Percentiles rank a stretch among this genome's conserved stretches.
phyloP scores from a whole-genome alignment of 2,113 vertebrate genomes.

The Artemisiospiza belli region DNA sequence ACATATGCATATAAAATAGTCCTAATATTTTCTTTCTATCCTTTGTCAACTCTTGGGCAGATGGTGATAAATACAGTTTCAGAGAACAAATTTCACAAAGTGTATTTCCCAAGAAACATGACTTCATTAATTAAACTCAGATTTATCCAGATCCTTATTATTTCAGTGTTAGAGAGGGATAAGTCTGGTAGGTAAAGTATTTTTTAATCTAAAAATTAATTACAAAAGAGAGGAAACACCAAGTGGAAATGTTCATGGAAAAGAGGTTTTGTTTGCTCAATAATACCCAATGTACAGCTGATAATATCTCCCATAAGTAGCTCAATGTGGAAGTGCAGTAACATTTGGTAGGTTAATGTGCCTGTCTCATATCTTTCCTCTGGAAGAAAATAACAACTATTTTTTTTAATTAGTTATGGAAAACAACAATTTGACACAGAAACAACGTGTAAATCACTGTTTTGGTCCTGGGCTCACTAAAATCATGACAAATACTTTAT shows the following conservation, averaged over 20 bases:
- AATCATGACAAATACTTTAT: not conserved
- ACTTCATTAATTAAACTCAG: not conserved
- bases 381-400: not conserved
- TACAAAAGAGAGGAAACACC: not conserved
- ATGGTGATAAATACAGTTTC: not conserved
- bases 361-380: not conserved
- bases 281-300: not conserved
- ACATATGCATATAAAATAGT: not conserved
- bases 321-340: not conserved
- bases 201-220: slow-evolving; percentile 1
- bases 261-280: not conserved
- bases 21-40: not conserved
- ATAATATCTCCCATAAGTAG: not conserved
- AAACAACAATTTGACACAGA: not conserved
- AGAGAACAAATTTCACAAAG: not conserved
- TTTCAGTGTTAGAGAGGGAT: not conserved
- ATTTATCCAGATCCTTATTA: not conserved
- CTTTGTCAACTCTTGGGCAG: not conserved
- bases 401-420: not conserved
- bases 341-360: not conserved
- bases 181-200: not conserved
- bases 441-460: not conserved
- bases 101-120: not conserved
- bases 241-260: not conserved
- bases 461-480: not conserved